Evolutionary conservation across 1,140 invertebrate species (phyloP), one percentile per base, ranked within the genome.

Genomic region (Drosophila auraria): DNA sequence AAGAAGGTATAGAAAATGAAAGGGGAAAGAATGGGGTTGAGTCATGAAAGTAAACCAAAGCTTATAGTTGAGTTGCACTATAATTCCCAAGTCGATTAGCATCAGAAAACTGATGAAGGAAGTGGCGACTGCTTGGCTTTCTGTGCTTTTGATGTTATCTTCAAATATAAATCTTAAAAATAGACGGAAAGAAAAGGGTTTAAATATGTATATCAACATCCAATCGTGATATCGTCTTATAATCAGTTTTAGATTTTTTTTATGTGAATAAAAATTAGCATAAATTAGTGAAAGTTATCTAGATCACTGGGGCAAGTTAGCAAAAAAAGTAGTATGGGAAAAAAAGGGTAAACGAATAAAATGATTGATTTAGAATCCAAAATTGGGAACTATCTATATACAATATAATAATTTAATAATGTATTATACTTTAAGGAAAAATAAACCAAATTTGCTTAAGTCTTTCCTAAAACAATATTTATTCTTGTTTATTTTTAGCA

Each of bases 221-320:
- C 8, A 33, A 33, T 9, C 27, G 9, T 1, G 30, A 33, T 33
- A 9, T 9, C 30, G 30, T 8, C 20, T 3, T 15, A 30, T 51
- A 27, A 27, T 27, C 17, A 6, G 9, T 11, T 53, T 0, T 30
- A 3, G 14, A 36, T 20, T 36, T 54, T 20, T 36, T 36, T 36
- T 7, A 14, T 2, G 53, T 38, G 53, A 9, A 9, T 1, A 1
- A 23, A 56, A 56, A 56, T 56, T 56, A 56, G 53, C 53, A 56
- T 56, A 23, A 9, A 56, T 56, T 56, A 15, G 33, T 23, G 7
- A 56, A 56, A 56, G 17, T 15, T 38, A 56, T 56, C 17, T 56
- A 33, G 53, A 56, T 23, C 17, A 56, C 17, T 38, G 53, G 33
- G 17, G 2, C 33, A 56, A 9, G 14, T 56, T 5, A 23, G 33